Base-by-base conservation (phyloP, 2,797 vertebrate species). In the Sarcoramphus papa region DNA sequence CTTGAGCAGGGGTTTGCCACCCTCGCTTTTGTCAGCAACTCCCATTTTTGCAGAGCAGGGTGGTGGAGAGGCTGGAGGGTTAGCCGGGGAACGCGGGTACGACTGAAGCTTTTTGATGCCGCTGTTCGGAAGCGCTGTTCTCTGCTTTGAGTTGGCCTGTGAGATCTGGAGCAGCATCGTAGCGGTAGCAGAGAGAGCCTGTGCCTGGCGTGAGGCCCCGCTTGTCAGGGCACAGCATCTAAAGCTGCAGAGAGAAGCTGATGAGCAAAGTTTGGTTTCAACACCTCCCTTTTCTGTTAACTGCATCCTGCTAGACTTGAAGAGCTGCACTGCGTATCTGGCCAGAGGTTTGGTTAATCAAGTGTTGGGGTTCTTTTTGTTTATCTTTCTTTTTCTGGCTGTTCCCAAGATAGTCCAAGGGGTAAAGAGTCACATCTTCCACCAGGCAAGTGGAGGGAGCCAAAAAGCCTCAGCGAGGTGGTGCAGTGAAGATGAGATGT, bases 21-120 rank as follows among this genome's bases (percentile, higher is more conserved):
- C 5, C 18, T 87, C 47, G 19, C 5, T 72, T 91, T 81, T 69
- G 37, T 64, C 41, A 31, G 14, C 59, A 33, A 0, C 33, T 82
- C 22, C n/a, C 1, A 1, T 21, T 72, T 48, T 64, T 73, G 63
- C 37, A 40, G 64, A 57, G 64, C 0, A 0, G 31, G 17, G 7
- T 35, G 57, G 28, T 35, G 57, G 28, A 41, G 62, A 56, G 65
- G 33, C 73, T 33, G 74, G 22, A 53, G 53, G 41, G 12, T 45
- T 45, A 51, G 37, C 19, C 0, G 3, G 30, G 14, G 54, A 81
- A 28, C 0, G 0, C 0, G 1, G 15, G 6, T 27, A 56, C 1
- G 4, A 24, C 31, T 28, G 80, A 12, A 63, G 2, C 14, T 48
- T 35, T 16, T 51, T 60, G 45, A 5, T 67, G 63, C 30, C 2